Evolutionary conservation across 2,888 invertebrate genomes (phyloP).

Genomic region (Clistopyga incitator): DNA sequence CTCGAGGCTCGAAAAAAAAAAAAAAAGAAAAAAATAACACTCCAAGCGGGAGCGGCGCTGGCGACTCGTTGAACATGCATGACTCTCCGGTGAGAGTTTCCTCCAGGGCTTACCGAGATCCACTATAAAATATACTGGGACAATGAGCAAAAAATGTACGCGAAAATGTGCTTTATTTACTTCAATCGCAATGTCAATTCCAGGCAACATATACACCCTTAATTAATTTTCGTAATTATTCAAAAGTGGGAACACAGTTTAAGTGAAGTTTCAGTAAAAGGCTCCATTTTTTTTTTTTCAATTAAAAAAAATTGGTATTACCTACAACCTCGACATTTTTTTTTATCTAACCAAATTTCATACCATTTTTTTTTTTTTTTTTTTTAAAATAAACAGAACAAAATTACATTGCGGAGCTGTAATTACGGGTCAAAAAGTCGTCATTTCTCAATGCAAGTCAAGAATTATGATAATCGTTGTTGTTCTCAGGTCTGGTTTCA

Average conservation of each 20-base stretch:
- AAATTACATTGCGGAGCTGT: too few species aligned
- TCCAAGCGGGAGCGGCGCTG: constrained; percentile 76
- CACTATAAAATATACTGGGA: constrained; percentile 13
- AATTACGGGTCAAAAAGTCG: too few species aligned
- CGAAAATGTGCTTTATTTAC: constrained; percentile 39
- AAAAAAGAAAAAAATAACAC: constrained; percentile 69
- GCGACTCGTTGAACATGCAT: constrained; percentile 83
- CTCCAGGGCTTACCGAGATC: constrained; percentile 51
- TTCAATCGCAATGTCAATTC: constrained; percentile 14
- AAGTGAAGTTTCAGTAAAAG: too few species aligned
- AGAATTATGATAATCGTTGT: neutral
- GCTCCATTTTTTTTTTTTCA: neutral
- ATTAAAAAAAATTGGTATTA: too few species aligned
- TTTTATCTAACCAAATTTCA: too few species aligned
- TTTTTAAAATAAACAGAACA: too few species aligned
- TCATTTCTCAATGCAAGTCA: too few species aligned
- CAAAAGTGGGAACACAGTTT: neutral
- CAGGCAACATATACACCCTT: neutral
- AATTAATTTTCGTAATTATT: neutral
- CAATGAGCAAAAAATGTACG: constrained; percentile 42
- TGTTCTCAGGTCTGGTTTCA: constrained; percentile 94
- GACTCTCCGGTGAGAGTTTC: constrained; percentile 65
- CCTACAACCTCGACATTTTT: too few species aligned
- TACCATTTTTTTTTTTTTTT: too few species aligned
- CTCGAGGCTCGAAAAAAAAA: constrained; percentile 73